These are phyloP conservation scores for Eciton burchellii DNA, from an alignment of 1,140 invertebrate genomes.

Conservation along the genomic window DNA sequence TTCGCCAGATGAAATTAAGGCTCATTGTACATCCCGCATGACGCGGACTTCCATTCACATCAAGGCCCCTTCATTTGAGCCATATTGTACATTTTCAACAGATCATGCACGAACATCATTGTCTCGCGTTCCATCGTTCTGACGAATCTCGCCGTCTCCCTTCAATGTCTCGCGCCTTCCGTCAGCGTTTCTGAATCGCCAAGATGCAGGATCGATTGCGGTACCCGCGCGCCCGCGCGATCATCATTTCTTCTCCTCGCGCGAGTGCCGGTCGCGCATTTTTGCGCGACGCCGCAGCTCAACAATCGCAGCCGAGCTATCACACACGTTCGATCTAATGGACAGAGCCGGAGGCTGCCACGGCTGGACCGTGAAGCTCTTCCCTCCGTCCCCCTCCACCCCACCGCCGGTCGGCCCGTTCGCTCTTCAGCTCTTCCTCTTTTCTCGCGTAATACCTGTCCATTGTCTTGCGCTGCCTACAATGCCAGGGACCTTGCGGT, in stretches of 20 bases:
- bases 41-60: conserved; percentile 20
- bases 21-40: conserved; percentile 27
- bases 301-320: conserved; percentile 61
- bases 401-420: neutral
- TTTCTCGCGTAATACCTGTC: conserved; percentile 64
- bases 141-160: conserved; percentile 26
- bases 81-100: conserved; percentile 34
- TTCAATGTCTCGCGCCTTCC: conserved; percentile 26
- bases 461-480: conserved; percentile 63
- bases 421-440: conserved; percentile 8
- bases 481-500: conserved; percentile 51
- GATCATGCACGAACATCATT: conserved; percentile 27
- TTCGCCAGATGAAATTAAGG: conserved; percentile 37
- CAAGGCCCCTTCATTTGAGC: conserved; percentile 5
- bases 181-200: conserved; percentile 24
- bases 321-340: conserved; percentile 62
- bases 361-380: conserved; percentile 10
- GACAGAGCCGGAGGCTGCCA: conserved; percentile 58
- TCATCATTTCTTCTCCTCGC: conserved; percentile 36
- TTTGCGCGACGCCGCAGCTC: conserved; percentile 32
- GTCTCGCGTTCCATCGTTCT: neutral
- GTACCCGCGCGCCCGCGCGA: neutral
- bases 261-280: conserved; percentile 23
- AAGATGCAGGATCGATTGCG: conserved; percentile 30
- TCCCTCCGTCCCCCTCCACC: conserved; percentile 26